Evolutionary conservation across 2,888 invertebrate genomes (phyloP), one percentile per base, ranked within the genome.

Genomic region (Imbricaverruca yamaguchii): DNA sequence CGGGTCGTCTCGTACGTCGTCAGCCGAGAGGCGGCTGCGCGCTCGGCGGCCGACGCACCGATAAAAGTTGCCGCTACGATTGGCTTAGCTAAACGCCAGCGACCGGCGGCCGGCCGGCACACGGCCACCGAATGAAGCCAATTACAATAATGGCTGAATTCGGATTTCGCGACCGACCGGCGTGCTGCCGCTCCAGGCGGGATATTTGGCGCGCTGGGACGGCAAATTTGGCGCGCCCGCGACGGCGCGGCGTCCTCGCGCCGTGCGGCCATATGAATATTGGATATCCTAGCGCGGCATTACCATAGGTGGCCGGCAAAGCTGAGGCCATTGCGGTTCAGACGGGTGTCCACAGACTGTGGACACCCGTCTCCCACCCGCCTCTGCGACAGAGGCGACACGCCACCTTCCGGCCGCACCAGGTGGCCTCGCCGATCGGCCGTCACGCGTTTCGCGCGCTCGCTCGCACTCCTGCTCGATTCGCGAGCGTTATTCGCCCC

Each of bases 81-180:
- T 79, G 79, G 79, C 79, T 79, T 23, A 79, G 79, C 79, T 57
- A 57, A 79, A 79, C 79, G 79, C 6, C 56, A 23, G 13, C 21
- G 74, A 53, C 18, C 25, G 57, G n/a, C 56, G 57, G 13, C 83
- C 81, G 82, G 82, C 82, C 82, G 81, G 82, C 15, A 25, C 39
- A 18, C n/a, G 21, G 53, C 10, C 74, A 55, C 55, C 10, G 55
- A 74, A 74, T 74, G 74, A 74, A 74, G 74, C 74, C 74, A 74
- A 74, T 74, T 74, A 74, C 74, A 74, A 74, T 74, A 74, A 74
- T 74, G 74, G 74, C 55, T 21, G 53, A 74, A 18, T 74, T 55
- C 55, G 74, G 74, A 74, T 55, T 69, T 69, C 25, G 59, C 81
- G 79, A 77, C 77, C 63, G 69, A 53, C 61, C 18, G 78, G 21